Base-by-base conservation (phyloP, 2,113 vertebrate species). In the Dasypus novemcinctus region DNA sequence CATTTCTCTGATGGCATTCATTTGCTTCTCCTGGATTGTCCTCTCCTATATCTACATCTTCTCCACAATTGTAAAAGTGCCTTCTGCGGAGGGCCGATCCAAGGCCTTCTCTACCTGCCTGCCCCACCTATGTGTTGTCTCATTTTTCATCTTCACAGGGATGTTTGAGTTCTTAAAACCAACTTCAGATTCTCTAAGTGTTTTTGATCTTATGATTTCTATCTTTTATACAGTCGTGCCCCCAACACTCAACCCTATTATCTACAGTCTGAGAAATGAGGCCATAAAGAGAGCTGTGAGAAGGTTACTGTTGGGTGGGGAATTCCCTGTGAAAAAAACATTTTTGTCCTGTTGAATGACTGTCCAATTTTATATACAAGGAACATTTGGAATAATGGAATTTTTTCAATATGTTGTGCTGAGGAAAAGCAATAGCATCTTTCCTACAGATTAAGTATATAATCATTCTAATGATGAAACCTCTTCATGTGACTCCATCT, bases 41-140 rank as follows among this genome's bases (percentile, higher is more conserved):
- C 95, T 97, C 27, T 36, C 93, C 6, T 9, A 95, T 15, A 49
- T 49, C 25, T 43, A 33, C 74, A 46, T 76, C 27, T 57, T 96
- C 97, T 85, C 83, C 61, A 83, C 95, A 13, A 94, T 98, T 64
- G 74, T 96, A 17, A 95, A 78, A 85, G 96, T 96, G 2, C 83
- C 95, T 27, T 97, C 96, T 33, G 79, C 43, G 0, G 76, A 90
- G 54, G 95, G 95, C 52, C 59, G 52, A 2, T 78, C 59, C 5
- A 97, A 97, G 17, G 92, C 91, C 52, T 97, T 96, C 80, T 97
- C 97, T 11, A 97, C 94, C 4, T 97, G 97, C 76, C 46, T 96
- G 2, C 92, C 97, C 5, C 97, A 97, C 29, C 76, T 97, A 14
- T 86, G 85, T 86, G 95, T 98, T 74, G 83, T 96, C 20, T 87